Evolutionary conservation across 1,140 invertebrate genomes (phyloP).

Genomic region (Plodia interpunctella): DNA sequence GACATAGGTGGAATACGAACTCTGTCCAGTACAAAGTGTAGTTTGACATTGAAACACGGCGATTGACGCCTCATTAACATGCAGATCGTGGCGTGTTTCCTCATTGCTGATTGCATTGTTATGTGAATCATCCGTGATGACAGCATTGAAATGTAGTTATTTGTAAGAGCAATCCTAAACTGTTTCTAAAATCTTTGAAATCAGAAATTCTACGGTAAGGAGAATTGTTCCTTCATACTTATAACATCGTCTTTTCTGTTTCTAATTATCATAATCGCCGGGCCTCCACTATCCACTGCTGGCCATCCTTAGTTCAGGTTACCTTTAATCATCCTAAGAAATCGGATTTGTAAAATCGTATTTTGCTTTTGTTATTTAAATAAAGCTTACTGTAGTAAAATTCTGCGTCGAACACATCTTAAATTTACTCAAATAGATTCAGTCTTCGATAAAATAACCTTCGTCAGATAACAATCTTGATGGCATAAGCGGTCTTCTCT

Average conservation of each 20-base stretch:
- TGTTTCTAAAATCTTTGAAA: background rate
- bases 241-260: too few relatives aligned
- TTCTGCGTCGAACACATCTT: background rate
- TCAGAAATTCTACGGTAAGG: too few relatives aligned
- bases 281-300: too few relatives aligned
- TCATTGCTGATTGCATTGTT: slow-evolving; percentile 37
- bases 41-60: slow-evolving; percentile 17
- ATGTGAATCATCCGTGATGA: slow-evolving; percentile 26
- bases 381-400: background rate
- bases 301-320: too few relatives aligned
- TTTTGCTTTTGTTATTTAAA: background rate
- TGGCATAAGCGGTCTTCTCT: background rate
- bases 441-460: background rate
- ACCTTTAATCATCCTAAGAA: too few relatives aligned
- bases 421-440: background rate
- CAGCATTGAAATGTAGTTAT: background rate
- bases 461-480: background rate
- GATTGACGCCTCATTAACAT: slow-evolving; percentile 21
- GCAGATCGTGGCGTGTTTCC: slow-evolving; percentile 28
- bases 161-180: background rate
- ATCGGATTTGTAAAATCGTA: too few relatives aligned
- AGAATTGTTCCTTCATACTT: too few relatives aligned
- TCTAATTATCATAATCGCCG: too few relatives aligned
- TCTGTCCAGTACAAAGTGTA: slow-evolving; percentile 8
- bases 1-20: slow-evolving; percentile 9